phyloP scores from a whole-genome alignment of 1,140 invertebrate genomes.

The Bombus sibiricus region DNA sequence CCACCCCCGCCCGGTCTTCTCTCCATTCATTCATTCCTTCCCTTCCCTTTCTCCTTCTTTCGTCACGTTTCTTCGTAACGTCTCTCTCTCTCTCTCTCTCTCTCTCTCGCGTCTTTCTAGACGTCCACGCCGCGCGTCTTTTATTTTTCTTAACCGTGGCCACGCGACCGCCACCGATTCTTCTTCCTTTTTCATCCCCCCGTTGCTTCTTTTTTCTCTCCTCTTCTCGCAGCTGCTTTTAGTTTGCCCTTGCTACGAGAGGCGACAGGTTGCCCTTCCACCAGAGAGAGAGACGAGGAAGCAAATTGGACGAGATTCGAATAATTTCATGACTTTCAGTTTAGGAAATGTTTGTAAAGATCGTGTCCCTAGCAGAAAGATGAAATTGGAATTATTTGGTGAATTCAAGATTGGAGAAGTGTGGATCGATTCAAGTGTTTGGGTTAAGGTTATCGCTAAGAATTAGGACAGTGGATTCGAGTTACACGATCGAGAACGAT shows the following conservation, averaged over 20 bases:
- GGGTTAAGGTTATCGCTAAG: slow-evolving; percentile 14
- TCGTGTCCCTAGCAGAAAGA: not conserved
- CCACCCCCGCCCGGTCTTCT: slow-evolving; percentile 31
- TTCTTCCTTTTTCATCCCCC: slow-evolving; percentile 49
- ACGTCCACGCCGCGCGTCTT: slow-evolving; percentile 53
- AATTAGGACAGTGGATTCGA: slow-evolving; percentile 16
- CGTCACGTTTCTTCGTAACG: slow-evolving; percentile 1
- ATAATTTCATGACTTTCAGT: not conserved
- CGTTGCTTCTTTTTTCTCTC: not conserved
- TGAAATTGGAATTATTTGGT: not conserved
- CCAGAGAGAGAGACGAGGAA: no score
- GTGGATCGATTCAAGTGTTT: not conserved
- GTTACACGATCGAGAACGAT: slow-evolving; percentile 54
- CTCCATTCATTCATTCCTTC: slow-evolving; percentile 57
- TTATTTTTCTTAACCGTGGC: slow-evolving; percentile 56
- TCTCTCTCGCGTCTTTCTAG: slow-evolving; percentile 17
- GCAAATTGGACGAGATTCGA: not conserved
- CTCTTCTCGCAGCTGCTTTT: slow-evolving; percentile 2
- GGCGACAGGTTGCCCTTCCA: slow-evolving; percentile 2
- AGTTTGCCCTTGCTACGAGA: not conserved
- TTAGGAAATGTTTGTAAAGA: not conserved
- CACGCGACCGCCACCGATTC: slow-evolving; percentile 59
- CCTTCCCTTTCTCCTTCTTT: slow-evolving; percentile 54
- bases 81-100: not conserved
- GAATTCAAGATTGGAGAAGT: not conserved